These are phyloP conservation scores for Lipotes vexillifer DNA, from an alignment of 2,113 vertebrate species.

Conservation along the genomic window DNA sequence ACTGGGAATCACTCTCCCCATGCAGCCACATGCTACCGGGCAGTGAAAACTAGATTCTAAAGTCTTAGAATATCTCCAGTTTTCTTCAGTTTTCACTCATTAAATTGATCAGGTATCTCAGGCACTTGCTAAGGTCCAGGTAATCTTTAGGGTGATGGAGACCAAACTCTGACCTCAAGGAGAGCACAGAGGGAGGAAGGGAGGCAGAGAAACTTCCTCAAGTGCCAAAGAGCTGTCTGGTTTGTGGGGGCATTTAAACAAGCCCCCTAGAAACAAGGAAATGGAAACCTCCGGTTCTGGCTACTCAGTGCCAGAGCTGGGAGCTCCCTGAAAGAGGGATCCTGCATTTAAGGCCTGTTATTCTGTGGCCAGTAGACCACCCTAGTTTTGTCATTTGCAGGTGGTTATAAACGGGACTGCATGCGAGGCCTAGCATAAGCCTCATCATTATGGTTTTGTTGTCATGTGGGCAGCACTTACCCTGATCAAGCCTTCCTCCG, in stretches of 20 bases:
- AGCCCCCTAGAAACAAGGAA: not conserved
- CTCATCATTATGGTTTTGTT: constrained; percentile 78
- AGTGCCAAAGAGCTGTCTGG: not conserved
- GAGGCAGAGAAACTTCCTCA: fast-evolving
- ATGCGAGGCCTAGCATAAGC: constrained; percentile 48
- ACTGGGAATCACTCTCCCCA: fast-evolving
- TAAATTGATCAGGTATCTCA: fast-evolving
- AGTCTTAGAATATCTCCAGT: not conserved
- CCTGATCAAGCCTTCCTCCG: constrained; percentile 28
- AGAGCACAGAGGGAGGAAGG: not conserved
- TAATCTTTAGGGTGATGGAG: not conserved
- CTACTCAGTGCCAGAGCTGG: not conserved
- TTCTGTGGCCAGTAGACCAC: constrained; percentile 69
- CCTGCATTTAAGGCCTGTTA: constrained; percentile 61
- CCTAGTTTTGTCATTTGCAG: constrained; percentile 72
- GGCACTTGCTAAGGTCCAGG: not conserved
- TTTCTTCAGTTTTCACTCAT: not conserved
- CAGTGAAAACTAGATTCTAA: not conserved
- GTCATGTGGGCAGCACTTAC: constrained; percentile 53
- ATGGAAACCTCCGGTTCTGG: not conserved
- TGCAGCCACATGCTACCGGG: fast-evolving
- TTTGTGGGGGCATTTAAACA: fast-evolving
- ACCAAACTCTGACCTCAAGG: not conserved
- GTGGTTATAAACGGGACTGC: constrained; percentile 59
- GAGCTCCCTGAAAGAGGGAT: constrained; percentile 24